Evolutionary conservation across 2,888 invertebrate genomes (phyloP), one percentile per base, ranked within the genome.

Genomic region (Campaea margaritaria): DNA sequence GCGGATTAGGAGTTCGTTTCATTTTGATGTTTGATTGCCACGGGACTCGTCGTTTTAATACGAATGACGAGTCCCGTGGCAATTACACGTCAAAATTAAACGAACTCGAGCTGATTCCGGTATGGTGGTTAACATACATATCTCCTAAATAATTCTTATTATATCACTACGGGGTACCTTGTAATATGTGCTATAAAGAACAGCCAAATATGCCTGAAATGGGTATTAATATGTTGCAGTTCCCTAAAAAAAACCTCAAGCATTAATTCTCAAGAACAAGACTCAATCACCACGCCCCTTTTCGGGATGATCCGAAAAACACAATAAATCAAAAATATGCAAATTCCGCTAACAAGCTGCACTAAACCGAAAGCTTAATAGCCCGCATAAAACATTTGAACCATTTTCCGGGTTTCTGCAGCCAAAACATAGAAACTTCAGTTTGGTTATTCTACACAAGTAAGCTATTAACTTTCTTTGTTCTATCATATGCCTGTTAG

Each of bases 291-390:
- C 73, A 74, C 68, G 60, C 64, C 61, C 56, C 64, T n/a, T 63
- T 63, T 62, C 62, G 67, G 72, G 70, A 69, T 52, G 68, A 70
- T 54, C 52, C 62, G 31, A 66, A 72, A 74, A 82, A 81, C 83
- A 87, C 89, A 86, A 91, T 90, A 91, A 91, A 91, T 90, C 90
- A 90, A 77, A 89, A 89, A 89, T 87, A 91, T 91, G 91, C 89
- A 91, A 91, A 91, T 91, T 90, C 85, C 75, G 83, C 88, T 91
- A 91, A 91, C 91, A 91, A 91, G 87, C 86, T 91, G 90, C 91
- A 90, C 87, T 90, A 91, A 90, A 91, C 91, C 91, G 88, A 91
- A 90, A 90, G 85, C 90, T 87, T n/a, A n/a, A n/a, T n/a, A n/a
- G n/a, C n/a, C n/a, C n/a, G n/a, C n/a, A 21, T 21, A 21, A 3